Conservation (phyloP, 2,113 vertebrate species). For the Regulus satrapa region DNA sequence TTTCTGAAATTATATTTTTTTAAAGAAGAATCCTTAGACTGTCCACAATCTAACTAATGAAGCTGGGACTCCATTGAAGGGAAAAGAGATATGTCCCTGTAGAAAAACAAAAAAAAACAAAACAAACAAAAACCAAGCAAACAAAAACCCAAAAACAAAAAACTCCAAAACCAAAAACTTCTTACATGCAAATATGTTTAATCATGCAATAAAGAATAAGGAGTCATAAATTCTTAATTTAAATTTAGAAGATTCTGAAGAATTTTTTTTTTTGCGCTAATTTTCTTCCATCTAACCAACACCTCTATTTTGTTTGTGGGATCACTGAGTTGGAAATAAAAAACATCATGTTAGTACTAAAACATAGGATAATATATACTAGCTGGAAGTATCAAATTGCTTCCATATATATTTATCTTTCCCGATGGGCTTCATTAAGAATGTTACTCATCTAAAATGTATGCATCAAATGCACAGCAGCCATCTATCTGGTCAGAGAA, state of each 20-base stretch:
- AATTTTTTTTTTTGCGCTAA: fast-evolving
- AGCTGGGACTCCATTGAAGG: background rate
- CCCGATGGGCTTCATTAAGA: background rate
- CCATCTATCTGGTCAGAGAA: too few relatives aligned
- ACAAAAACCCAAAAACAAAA: too few relatives aligned
- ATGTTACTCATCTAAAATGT: background rate
- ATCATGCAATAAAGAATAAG: background rate
- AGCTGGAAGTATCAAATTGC: background rate
- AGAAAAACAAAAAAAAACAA: background rate
- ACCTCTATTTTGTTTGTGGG: background rate
- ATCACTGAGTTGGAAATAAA: background rate
- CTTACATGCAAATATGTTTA: background rate
- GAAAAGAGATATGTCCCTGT: background rate
- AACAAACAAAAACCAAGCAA: too few relatives aligned
- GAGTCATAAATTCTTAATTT: background rate
- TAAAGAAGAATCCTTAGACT: background rate
- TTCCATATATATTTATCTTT: background rate
- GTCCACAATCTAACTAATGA: background rate
- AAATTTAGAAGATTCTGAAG: background rate
- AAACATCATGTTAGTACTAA: background rate
- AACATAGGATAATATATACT: background rate
- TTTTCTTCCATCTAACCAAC: background rate
- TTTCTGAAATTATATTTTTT: background rate
- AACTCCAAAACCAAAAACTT: too few relatives aligned
- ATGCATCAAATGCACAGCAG: background rate